Evolutionary conservation across 2,888 invertebrate species (phyloP).

Genomic region (Stegana nigrithorax): DNA sequence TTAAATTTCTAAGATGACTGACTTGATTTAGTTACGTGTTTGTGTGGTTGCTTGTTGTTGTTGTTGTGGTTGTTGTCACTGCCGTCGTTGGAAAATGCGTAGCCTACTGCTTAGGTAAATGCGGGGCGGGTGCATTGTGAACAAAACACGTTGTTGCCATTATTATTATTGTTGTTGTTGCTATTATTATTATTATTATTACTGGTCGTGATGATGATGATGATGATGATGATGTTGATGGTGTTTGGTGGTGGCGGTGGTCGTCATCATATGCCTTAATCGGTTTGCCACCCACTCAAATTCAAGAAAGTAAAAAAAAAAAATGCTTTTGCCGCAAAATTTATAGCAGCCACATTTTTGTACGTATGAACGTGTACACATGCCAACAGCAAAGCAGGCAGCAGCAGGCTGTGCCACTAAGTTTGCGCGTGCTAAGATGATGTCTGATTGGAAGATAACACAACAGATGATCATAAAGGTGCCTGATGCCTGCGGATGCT

Average conservation of each 20-base stretch:
- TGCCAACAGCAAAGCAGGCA: not conserved
- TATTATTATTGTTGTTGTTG: no score
- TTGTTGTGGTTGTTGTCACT: no score
- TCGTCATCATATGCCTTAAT: slow-evolving; percentile 16
- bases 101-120: not conserved
- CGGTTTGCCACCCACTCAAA: slow-evolving; percentile 16
- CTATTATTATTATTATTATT: no score
- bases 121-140: not conserved
- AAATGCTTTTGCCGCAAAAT: slow-evolving; percentile 1
- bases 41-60: not conserved
- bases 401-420: not conserved
- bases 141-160: slow-evolving; percentile 6
- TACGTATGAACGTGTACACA: no score
- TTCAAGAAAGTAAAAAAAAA: not conserved
- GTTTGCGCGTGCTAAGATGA: slow-evolving; percentile 8
- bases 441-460: no score
- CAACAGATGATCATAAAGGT: no score
- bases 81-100: slow-evolving; percentile 6
- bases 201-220: no score
- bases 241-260: not conserved
- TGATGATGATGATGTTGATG: no score
- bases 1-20: no score
- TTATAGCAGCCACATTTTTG: slow-evolving; percentile 7
- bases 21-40: not conserved
- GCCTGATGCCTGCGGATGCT: no score